phyloP scores from a whole-genome alignment of 2,888 invertebrate species.

The Trissolcus brochymenae region DNA sequence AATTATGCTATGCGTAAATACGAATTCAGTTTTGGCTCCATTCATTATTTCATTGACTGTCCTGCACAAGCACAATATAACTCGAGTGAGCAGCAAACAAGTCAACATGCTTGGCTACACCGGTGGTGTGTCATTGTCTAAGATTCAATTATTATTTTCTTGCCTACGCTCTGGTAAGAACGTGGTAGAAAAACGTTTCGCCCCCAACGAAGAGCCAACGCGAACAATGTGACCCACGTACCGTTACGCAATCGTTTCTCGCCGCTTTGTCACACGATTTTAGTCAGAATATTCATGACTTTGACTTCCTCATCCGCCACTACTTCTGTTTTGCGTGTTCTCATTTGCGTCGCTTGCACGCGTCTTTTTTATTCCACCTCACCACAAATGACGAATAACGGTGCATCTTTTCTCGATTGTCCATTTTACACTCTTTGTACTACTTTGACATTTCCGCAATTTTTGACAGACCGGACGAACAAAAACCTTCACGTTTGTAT shows the following conservation, averaged over 20 bases:
- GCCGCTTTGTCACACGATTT: constrained; percentile 47
- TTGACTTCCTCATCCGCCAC: constrained; percentile 1
- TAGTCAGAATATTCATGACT: constrained; percentile 44
- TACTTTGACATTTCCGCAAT: constrained; percentile 19
- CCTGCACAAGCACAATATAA: constrained; percentile 3
- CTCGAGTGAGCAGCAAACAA: constrained; percentile 13
- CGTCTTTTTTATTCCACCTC: constrained; percentile 20
- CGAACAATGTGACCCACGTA: constrained; percentile 48
- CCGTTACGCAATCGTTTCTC: constrained; percentile 52
- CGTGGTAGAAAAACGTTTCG: constrained; percentile 40
- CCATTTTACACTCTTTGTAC: constrained; percentile 6
- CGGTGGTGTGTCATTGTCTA: constrained; percentile 40
- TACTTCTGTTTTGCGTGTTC: constrained; percentile 35
- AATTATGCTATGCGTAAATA: constrained; percentile 15
- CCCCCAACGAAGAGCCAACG: constrained; percentile 23
- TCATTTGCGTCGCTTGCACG: constrained; percentile 25
- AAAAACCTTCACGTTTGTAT: not conserved
- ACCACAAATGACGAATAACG: constrained; percentile 25
- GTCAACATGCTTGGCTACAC: constrained; percentile 18
- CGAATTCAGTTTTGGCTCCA: constrained; percentile 31
- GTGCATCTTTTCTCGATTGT: constrained; percentile 11
- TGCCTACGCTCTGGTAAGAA: constrained; percentile 28
- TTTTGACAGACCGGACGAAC: constrained; percentile 14
- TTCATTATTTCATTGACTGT: constrained; percentile 28
- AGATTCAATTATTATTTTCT: constrained; percentile 50